A percentile compares a stretch with the other conserved stretches of the same genome.
Evolutionary conservation across 2,888 invertebrate genomes (phyloP).

Genomic region (Cephus sareptanus): DNA sequence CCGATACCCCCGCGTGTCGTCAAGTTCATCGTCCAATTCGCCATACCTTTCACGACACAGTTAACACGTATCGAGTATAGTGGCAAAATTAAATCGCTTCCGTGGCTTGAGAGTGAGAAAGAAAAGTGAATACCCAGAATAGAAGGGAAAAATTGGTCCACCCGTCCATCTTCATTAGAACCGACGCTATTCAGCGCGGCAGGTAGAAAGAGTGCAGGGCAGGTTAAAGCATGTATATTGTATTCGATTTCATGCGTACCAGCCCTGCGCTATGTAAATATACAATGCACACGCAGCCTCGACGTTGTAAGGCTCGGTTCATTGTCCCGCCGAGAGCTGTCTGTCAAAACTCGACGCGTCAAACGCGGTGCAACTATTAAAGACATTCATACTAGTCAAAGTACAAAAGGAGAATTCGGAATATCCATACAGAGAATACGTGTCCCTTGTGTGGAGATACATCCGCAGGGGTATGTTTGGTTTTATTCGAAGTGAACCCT

Average conservation of each 20-base stretch:
- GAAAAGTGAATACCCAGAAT: neutral
- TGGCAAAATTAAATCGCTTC: neutral
- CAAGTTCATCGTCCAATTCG: neutral
- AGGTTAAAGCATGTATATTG: slow-evolving; percentile 10
- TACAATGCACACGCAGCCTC: neutral
- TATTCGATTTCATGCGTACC: slow-evolving; percentile 2
- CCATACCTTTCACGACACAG: neutral
- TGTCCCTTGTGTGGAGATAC: slow-evolving; percentile 10
- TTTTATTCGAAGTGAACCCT: slow-evolving; percentile 14
- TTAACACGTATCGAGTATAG: neutral
- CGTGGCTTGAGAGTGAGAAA: neutral
- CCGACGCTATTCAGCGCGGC: slow-evolving; percentile 2
- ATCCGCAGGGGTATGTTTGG: slow-evolving; percentile 19
- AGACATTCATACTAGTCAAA: slow-evolving; percentile 16
- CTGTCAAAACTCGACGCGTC: slow-evolving; percentile 50
- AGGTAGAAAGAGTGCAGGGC: slow-evolving; percentile 4
- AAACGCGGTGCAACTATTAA: slow-evolving; percentile 22
- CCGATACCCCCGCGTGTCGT: neutral
- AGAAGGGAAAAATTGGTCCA: neutral
- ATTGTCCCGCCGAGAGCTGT: slow-evolving; percentile 44
- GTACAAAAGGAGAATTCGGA: slow-evolving; percentile 2
- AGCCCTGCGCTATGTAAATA: neutral
- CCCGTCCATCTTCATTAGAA: slow-evolving; percentile 12
- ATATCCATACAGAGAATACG: slow-evolving; percentile 16
- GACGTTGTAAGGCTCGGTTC: slow-evolving; percentile 5